Evolutionary conservation across 2,888 invertebrate genomes (phyloP), one percentile per base, ranked within the genome.

Genomic region (Pimpla rufipes): DNA sequence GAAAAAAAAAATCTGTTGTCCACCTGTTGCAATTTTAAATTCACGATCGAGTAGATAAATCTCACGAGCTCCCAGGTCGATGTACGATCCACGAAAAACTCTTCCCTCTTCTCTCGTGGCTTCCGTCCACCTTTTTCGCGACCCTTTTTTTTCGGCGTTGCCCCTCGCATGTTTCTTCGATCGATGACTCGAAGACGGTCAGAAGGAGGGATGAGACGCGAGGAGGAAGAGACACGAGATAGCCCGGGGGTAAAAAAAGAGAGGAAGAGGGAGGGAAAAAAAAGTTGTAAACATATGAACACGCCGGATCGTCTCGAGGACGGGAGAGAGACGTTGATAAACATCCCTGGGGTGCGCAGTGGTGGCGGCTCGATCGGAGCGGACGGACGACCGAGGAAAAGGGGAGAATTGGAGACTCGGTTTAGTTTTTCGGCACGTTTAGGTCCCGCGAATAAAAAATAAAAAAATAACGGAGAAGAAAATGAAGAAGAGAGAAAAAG

Each of bases 241-340:
- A 55, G 70, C 55, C 37, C 21, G 37, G 5, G 18, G 52, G 16
- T 29, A 29, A 2, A 62, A 16, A 10, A 62, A 40, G 16, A 37
- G 8, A 16, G 35, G 13, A 23, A n/a, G 50, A 55, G 52, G 18
- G 16, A 42, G 18, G 42, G 21, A 62, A 62, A 76, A 62, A 70
- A 70, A 76, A 35, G 37, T 57, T 76, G 80, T 81, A 47, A 81
- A 81, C 80, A 76, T 68, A 80, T 74, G 80, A 76, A 75, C 75
- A 66, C 64, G 50, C 45, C 55, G 75, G 35, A 50, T 21, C 59
- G 66, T 76, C 79, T 42, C 71, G 59, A 78, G 73, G 55, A 74
- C 29, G 55, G 52, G 55, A 50, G 37, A 45, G 52, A 78, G 75
- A 79, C 79, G 79, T 83, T 83, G 79, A 83, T 79, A 79, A 79